A percentile compares a stretch with the other conserved stretches of the same genome.
Evolutionary conservation across 92 coral and sea anemone genomes (phyloP).

Genomic region (Desmophyllum pertusum): DNA sequence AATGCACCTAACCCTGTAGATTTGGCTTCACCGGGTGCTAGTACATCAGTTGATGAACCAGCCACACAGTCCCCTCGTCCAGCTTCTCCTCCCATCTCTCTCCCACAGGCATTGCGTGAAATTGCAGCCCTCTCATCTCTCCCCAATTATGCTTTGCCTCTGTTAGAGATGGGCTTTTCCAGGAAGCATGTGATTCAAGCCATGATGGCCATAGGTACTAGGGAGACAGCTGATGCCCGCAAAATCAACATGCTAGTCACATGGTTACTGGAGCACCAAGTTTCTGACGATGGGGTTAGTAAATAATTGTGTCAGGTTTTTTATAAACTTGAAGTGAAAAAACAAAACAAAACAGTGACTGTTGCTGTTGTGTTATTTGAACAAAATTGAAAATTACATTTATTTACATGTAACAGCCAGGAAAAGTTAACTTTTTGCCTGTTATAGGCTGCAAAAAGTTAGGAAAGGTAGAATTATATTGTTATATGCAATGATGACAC

Average conservation of each 20-base stretch:
- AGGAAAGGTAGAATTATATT: too few species aligned
- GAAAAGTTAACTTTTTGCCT: too few species aligned
- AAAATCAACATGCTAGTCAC: constrained; percentile 83
- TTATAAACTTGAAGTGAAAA: too few species aligned
- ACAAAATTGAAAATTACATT: too few species aligned
- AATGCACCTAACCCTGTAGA: constrained; percentile 22
- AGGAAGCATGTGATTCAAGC: constrained; percentile 79
- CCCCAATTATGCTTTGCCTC: constrained; percentile 73
- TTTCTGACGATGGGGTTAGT: constrained; percentile 84
- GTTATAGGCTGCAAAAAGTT: neutral
- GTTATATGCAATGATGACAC: too few species aligned
- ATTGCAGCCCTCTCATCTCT: constrained; percentile 77
- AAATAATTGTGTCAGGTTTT: neutral
- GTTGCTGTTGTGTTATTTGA: too few species aligned
- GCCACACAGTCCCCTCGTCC: constrained; percentile 55
- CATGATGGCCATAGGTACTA: constrained; percentile 81
- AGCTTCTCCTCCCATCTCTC: constrained; percentile 70
- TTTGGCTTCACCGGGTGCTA: neutral
- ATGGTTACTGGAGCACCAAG: constrained; percentile 85
- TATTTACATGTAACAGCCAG: too few species aligned
- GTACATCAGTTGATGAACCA: constrained; percentile 19
- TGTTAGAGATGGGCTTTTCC: constrained; percentile 91
- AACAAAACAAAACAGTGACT: too few species aligned
- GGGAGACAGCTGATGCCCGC: constrained; percentile 68
- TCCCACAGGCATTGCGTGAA: constrained; percentile 75